Evolutionary conservation across 2,888 invertebrate genomes (phyloP).

Genomic region (Conomelus anceps): DNA sequence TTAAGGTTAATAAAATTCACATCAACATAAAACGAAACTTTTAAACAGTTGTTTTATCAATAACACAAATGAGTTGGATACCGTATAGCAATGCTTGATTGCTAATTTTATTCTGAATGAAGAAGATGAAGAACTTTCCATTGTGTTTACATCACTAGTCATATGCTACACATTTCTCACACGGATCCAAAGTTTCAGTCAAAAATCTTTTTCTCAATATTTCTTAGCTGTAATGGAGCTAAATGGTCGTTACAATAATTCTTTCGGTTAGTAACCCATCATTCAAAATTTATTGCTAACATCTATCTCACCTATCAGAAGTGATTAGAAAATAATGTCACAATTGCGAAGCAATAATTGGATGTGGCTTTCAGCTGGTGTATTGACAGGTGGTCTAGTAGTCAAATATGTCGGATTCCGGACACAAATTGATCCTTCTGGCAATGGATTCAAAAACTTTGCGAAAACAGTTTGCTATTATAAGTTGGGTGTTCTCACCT

Average conservation of each 20-base stretch:
- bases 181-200: no score
- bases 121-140: neutral
- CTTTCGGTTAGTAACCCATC: neutral
- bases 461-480: neutral
- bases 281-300: neutral
- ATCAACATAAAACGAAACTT: neutral
- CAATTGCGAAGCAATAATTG: neutral
- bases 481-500: neutral
- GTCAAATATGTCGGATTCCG: neutral
- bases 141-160: no score
- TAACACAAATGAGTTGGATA: neutral
- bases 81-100: neutral
- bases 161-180: neutral
- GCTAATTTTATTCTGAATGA: neutral
- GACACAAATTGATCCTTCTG: neutral
- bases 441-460: neutral
- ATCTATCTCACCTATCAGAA: neutral
- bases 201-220: neutral
- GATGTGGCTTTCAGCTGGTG: neutral
- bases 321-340: neutral
- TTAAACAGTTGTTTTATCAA: neutral
- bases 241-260: neutral
- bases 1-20: neutral
- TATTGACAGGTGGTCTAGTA: neutral
- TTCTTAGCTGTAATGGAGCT: neutral